These are phyloP conservation scores for Nothoprocta perdicaria DNA, from an alignment of 2,113 vertebrate genomes.

Conservation along the genomic window DNA sequence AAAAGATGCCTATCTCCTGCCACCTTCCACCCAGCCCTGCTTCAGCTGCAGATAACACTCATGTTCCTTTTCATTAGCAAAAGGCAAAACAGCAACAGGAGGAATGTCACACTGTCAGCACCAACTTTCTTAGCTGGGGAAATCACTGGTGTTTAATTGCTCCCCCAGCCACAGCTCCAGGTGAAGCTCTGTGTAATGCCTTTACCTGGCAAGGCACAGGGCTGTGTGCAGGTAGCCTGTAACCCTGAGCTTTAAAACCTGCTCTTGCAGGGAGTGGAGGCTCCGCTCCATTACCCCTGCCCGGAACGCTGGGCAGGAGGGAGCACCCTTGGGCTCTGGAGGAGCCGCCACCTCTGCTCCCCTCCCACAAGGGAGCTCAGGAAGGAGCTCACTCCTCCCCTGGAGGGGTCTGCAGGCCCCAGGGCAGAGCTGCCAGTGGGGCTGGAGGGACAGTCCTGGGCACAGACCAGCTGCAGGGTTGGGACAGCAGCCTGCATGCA, in stretches of 20 bases:
- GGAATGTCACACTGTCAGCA: background rate
- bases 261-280: background rate
- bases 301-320: background rate
- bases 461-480: accelerated
- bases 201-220: background rate
- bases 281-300: background rate
- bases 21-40: background rate
- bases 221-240: background rate
- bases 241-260: background rate
- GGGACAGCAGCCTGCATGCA: background rate
- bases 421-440: background rate
- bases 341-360: background rate
- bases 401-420: background rate
- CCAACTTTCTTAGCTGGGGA: background rate
- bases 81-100: background rate
- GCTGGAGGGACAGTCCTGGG: background rate
- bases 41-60: background rate
- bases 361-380: background rate
- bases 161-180: background rate
- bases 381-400: background rate
- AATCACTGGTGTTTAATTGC: background rate
- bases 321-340: background rate
- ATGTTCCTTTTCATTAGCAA: background rate
- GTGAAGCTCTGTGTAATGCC: background rate
- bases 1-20: background rate